phyloP scores from a whole-genome alignment of 2,113 vertebrate species.

The Centropus unirufus region DNA sequence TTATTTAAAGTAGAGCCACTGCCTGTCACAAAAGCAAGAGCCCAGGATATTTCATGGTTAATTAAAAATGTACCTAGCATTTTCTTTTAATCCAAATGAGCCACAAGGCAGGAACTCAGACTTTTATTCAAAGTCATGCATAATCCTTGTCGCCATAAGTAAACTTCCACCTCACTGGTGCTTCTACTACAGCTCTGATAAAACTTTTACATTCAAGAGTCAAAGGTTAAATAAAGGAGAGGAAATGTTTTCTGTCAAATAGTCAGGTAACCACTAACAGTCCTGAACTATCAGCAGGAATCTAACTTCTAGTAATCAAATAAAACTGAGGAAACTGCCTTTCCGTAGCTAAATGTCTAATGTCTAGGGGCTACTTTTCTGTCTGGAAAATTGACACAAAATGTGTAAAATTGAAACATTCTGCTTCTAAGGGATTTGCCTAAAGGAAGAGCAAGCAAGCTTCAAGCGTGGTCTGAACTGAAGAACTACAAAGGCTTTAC shows the following conservation, averaged over 20 bases:
- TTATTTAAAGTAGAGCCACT: background rate
- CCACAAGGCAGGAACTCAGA: constrained; percentile 54
- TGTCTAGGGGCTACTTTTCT: constrained; percentile 78
- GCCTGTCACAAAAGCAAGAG: constrained; percentile 20
- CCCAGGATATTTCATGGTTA: constrained; percentile 51
- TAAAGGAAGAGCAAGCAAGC: constrained; percentile 74
- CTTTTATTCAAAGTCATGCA: constrained; percentile 66
- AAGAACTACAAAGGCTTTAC: constrained; percentile 82
- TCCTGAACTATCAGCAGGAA: constrained; percentile 77
- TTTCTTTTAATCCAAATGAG: constrained; percentile 63
- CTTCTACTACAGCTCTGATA: constrained; percentile 82
- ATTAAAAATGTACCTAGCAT: constrained; percentile 47
- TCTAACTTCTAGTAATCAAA: constrained; percentile 79
- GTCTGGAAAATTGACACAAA: constrained; percentile 81
- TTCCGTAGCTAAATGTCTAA: constrained; percentile 75
- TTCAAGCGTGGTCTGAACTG: constrained; percentile 73
- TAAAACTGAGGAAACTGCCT: constrained; percentile 81
- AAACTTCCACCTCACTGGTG: constrained; percentile 79
- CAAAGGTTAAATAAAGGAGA: constrained; percentile 90
- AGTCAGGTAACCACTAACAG: constrained; percentile 82
- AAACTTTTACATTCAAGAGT: constrained; percentile 86
- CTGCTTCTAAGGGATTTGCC: constrained; percentile 78
- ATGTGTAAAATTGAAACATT: constrained; percentile 82
- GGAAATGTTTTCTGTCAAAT: constrained; percentile 86
- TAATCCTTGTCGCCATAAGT: constrained; percentile 63